Conservation (phyloP, 2,113 vertebrate species). For the Indicator maculatus region DNA sequence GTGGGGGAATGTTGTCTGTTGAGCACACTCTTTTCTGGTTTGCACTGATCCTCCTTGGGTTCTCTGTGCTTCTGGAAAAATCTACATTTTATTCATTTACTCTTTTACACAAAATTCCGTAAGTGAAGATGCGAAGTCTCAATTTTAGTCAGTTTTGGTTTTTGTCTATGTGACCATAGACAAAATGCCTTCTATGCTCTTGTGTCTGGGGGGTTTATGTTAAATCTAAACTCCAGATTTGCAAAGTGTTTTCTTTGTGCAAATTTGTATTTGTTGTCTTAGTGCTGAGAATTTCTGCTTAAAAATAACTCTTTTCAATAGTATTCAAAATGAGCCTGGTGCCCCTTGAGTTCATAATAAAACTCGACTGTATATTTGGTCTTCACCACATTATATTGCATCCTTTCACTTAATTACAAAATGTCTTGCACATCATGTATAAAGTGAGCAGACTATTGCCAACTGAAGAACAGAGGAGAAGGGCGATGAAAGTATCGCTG, state of each 20-base stretch:
- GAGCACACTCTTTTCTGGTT: neutral
- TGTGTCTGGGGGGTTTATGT: neutral
- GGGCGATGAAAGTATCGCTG: neutral
- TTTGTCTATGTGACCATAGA: neutral
- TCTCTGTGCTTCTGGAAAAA: neutral
- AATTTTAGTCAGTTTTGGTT: neutral
- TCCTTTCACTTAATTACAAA: neutral
- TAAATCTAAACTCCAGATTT: neutral
- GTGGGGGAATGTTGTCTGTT: neutral
- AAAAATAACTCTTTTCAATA: neutral
- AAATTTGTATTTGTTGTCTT: neutral
- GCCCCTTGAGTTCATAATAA: neutral
- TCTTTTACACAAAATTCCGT: neutral
- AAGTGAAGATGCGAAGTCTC: neutral
- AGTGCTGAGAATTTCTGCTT: neutral
- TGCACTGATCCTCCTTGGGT: neutral
- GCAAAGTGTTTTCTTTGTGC: neutral
- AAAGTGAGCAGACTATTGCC: neutral
- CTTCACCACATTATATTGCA: neutral
- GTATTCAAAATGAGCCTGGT: neutral
- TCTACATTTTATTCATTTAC: neutral
- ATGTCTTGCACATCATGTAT: neutral
- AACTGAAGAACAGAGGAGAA: neutral
- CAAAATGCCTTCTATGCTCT: neutral
- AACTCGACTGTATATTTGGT: neutral